Conservation (phyloP, 2,797 vertebrate genomes). For the Cyclura pinguis region DNA sequence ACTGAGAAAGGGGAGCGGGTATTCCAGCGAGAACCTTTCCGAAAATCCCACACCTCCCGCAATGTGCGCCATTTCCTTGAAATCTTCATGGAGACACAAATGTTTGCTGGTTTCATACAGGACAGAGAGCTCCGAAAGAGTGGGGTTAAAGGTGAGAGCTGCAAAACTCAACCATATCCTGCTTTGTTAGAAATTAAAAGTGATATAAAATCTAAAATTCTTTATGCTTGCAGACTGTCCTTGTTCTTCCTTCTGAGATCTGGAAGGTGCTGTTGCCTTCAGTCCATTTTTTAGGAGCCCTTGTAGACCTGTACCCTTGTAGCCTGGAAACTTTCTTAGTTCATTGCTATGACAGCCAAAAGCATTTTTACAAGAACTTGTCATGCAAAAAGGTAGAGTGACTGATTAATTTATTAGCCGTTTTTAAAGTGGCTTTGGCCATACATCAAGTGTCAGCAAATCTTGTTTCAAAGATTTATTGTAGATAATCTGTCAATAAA, state of each 20-base stretch:
- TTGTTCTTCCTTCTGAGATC: neutral
- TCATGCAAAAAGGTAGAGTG: neutral
- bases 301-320: neutral
- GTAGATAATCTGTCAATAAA: neutral
- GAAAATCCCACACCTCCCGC: conserved; percentile 90
- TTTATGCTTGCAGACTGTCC: neutral
- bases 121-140: conserved; percentile 93
- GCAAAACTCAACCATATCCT: accelerated
- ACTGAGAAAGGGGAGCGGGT: conserved; percentile 82
- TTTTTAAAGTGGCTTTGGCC: neutral
- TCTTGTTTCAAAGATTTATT: no score
- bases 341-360: neutral
- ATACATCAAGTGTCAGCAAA: neutral
- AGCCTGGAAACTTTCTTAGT: neutral
- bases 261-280: neutral
- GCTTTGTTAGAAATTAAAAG: neutral
- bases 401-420: neutral
- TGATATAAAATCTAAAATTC: neutral
- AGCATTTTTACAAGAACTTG: neutral
- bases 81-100: conserved; percentile 98
- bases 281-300: neutral
- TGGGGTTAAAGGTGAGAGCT: conserved; percentile 84
- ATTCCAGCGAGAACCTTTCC: conserved; percentile 92
- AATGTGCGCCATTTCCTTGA: conserved; percentile 92
- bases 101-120: conserved; percentile 98